Base-by-base conservation (phyloP, 2,888 invertebrate species). In the Limnephilus marmoratus region DNA sequence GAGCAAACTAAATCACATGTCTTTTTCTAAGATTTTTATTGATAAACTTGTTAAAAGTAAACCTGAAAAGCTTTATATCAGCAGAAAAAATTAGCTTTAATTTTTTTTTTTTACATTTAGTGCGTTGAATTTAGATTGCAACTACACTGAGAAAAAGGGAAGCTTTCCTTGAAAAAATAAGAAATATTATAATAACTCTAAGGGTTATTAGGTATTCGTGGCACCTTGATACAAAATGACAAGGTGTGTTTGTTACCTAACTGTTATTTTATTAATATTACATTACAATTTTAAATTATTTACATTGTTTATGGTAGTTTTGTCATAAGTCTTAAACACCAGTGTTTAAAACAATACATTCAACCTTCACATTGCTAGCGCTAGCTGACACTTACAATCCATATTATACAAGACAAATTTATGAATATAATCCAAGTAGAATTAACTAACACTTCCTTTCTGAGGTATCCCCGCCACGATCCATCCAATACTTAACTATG, bases 271-370 rank as follows among this genome's bases (percentile, higher is more conserved):
- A 53, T 80, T 89, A 89, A 89, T 80, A 41, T 89, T 88, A 88
- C 81, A 37, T 91, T 81, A 82, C 53, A 88, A 85, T 82, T 91
- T 88, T 53, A 91, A 87, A 90, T 91, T 92, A 92, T 92, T 83
- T 91, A 92, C 92, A 92, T 18, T 83, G 87, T 91, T 92, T 92
- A 90, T 82, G 90, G 86, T 86, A 92, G 90, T 90, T 86, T 89
- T 92, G 92, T 92, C 92, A 90, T 90, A 92, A 92, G 92, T 92
- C 92, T 88, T 92, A 53, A 91, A 90, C 87, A 91, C 81, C 49
- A 88, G n/a, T 82, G 91, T 91, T 91, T 91, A 81, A 91, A 91
- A 91, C 88, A 90, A 18, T 92, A 31, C 90, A 85, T 85, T 85
- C 90, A 81, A 49, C 11, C 45, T 45, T 83, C 49, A 83, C 24